A percentile compares a stretch with the other conserved stretches of the same genome.
Evolutionary conservation across 2,797 vertebrate genomes (phyloP).

Genomic region (Leucoraja ocellata): DNA sequence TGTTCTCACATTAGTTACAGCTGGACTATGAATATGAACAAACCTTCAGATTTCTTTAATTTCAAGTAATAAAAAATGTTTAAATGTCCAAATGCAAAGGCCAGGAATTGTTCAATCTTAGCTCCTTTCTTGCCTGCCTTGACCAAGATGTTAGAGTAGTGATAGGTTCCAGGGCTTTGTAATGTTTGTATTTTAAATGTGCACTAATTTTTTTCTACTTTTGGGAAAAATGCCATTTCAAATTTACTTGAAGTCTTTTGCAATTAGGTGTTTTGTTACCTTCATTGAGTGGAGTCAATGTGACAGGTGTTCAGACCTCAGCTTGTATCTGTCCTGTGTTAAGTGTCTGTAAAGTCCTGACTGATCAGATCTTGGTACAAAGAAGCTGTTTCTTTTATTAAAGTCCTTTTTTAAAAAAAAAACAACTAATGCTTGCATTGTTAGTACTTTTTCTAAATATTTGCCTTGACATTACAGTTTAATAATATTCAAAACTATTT

Average conservation of each 20-base stretch:
- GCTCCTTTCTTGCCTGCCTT: not conserved
- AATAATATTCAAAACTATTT: not conserved
- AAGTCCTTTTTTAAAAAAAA: not conserved
- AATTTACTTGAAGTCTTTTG: slow-evolving; percentile 12
- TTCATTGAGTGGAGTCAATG: slow-evolving; percentile 8
- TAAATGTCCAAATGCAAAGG: not conserved
- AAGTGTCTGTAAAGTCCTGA: slow-evolving; percentile 9
- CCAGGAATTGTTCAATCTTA: not conserved
- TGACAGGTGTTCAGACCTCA: not conserved
- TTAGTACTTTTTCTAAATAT: not conserved
- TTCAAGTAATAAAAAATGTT: not conserved
- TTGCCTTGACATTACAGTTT: not conserved
- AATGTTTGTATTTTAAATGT: slow-evolving; percentile 10
- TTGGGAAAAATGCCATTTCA: not conserved
- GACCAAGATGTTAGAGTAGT: not conserved
- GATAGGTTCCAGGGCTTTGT: not conserved
- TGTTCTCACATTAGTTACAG: not conserved
- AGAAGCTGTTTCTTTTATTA: not conserved
- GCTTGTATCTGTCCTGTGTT: not conserved
- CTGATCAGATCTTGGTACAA: not conserved
- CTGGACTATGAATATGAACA: not conserved
- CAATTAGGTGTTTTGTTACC: not conserved
- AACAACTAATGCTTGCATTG: not conserved
- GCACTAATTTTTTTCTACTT: slow-evolving; percentile 24
- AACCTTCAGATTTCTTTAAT: not conserved